Conservation (phyloP, 2,113 vertebrate species). For the Apteryx mantelli region DNA sequence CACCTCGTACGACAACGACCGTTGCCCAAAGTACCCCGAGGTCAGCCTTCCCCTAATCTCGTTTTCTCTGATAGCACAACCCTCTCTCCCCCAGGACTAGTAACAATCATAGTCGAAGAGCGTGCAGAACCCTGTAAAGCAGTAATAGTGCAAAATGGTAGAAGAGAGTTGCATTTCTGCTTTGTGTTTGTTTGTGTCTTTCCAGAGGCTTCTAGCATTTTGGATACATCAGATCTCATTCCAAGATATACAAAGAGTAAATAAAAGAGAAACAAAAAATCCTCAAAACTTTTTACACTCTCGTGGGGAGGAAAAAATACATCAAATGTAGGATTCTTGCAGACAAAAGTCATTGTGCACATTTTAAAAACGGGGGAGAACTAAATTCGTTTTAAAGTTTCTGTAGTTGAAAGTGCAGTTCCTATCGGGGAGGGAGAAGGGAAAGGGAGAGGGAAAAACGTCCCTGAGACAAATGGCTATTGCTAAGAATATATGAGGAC, state of each 20-base stretch:
- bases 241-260: not conserved
- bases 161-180: not conserved
- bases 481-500: not conserved
- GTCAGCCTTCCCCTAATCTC: not conserved
- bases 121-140: constrained; percentile 3
- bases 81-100: not conserved
- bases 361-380: not conserved
- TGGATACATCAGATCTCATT: not conserved
- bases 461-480: constrained; percentile 57
- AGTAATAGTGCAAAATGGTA: constrained; percentile 58
- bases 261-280: not conserved
- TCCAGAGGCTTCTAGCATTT: not conserved
- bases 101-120: not conserved
- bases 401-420: constrained; percentile 48
- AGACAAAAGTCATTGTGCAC: not conserved
- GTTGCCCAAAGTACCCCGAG: not conserved
- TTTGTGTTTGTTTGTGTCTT: not conserved
- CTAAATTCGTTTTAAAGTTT: constrained; percentile 30
- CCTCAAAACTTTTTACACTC: not conserved
- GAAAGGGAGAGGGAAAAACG: not conserved
- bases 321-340: not conserved
- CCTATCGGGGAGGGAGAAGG: not conserved
- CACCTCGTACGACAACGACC: not conserved
- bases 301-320: not conserved
- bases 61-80: not conserved